phyloP scores from a whole-genome alignment of 1,140 invertebrate species.

The Pseudomyrmex pallidus region DNA sequence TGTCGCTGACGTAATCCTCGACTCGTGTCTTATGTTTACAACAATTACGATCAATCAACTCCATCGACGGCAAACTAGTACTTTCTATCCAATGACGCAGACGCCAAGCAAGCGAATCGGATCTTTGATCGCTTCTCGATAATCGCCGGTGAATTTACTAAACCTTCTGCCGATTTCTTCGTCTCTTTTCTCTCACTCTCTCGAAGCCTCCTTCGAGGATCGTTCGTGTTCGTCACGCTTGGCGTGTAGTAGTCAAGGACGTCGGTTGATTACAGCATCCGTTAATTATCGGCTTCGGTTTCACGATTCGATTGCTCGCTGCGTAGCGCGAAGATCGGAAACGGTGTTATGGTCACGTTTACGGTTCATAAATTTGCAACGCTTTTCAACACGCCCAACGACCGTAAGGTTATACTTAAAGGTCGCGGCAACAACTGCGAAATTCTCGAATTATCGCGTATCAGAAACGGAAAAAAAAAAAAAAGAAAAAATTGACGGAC shows the following conservation, averaged over 20 bases:
- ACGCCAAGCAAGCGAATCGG: constrained; percentile 18
- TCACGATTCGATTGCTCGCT: constrained; percentile 41
- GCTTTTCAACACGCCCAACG: constrained; percentile 14
- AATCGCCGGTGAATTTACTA: constrained; percentile 32
- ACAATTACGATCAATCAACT: constrained; percentile 59
- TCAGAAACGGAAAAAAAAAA: background rate
- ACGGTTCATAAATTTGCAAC: constrained; percentile 39
- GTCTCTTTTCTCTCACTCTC: background rate
- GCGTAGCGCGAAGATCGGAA: constrained; percentile 34
- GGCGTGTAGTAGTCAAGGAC: constrained; percentile 30
- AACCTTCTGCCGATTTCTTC: constrained; percentile 22
- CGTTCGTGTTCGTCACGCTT: constrained; percentile 8
- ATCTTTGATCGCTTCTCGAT: constrained; percentile 31
- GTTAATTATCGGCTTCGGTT: constrained; percentile 45
- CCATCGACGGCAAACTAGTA: constrained; percentile 23
- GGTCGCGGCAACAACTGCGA: background rate
- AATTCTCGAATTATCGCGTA: constrained; percentile 29
- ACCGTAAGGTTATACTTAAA: background rate
- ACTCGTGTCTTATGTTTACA: constrained; percentile 55
- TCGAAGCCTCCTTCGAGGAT: background rate
- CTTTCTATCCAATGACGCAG: constrained; percentile 58
- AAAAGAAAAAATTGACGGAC: background rate
- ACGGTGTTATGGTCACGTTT: constrained; percentile 29
- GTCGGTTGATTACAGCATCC: constrained; percentile 35
- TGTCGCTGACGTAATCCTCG: constrained; percentile 65